phyloP scores from a whole-genome alignment of 2,113 vertebrate species.

The Argyrosomus japonicus region DNA sequence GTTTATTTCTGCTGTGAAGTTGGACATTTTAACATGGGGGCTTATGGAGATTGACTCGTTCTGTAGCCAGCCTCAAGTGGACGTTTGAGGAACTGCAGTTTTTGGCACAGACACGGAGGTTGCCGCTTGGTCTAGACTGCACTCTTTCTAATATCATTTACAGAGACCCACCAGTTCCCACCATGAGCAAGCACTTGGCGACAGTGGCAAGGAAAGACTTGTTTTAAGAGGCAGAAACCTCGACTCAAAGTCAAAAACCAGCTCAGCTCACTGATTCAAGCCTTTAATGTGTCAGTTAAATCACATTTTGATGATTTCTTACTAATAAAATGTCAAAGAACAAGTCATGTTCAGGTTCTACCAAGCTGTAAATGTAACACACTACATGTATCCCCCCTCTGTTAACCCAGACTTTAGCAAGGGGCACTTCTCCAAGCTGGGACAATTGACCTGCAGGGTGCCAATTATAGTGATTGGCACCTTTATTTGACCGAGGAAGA shows the following conservation, averaged over 20 bases:
- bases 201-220: no score
- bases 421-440: constrained; percentile 64
- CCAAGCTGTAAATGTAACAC: constrained; percentile 31
- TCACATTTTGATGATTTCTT: constrained; percentile 23
- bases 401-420: constrained; percentile 42
- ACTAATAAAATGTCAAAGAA: background rate
- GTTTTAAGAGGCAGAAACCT: no score
- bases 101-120: no score
- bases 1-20: no score
- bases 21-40: no score
- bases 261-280: background rate
- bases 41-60: no score
- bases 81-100: no score
- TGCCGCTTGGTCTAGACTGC: no score
- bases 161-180: no score
- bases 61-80: no score
- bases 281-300: background rate
- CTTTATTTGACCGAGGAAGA: constrained; percentile 80
- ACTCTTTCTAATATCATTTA: no score
- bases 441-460: constrained; percentile 82
- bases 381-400: constrained; percentile 25
- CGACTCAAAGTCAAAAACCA: background rate
- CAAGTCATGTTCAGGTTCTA: constrained; percentile 1
- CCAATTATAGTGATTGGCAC: constrained; percentile 87
- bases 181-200: no score